These are phyloP conservation scores for Tinea trinotella DNA, from an alignment of 2,888 invertebrate species.

Conservation along the genomic window DNA sequence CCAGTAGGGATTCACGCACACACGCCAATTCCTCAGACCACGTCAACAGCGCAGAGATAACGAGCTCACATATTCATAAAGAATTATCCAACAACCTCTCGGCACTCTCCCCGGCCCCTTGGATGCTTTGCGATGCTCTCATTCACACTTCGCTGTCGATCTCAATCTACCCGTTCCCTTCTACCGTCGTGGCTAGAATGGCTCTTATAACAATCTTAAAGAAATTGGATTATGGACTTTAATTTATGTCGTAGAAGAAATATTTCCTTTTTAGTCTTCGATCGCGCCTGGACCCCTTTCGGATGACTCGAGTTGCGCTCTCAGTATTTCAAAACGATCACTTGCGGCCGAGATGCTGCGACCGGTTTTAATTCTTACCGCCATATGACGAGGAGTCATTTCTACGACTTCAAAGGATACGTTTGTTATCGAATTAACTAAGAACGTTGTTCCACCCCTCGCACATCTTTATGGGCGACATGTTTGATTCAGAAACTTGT, in stretches of 20 bases:
- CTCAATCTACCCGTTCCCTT: slow-evolving; percentile 66
- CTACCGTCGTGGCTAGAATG: slow-evolving; percentile 53
- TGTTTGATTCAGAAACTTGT: slow-evolving; percentile 72
- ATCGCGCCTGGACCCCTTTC: slow-evolving; percentile 64
- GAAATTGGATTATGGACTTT: slow-evolving; percentile 67
- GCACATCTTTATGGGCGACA: slow-evolving; percentile 72
- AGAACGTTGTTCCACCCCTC: slow-evolving; percentile 60
- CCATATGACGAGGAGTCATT: slow-evolving; percentile 59
- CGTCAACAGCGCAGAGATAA: slow-evolving; percentile 62
- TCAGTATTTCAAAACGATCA: slow-evolving; percentile 61
- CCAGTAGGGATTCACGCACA: slow-evolving; percentile 29
- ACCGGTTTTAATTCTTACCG: slow-evolving; percentile 70
- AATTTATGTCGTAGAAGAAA: slow-evolving; percentile 68
- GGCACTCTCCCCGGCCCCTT: slow-evolving; percentile 42
- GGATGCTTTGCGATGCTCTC: slow-evolving; percentile 62
- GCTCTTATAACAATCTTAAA: slow-evolving; percentile 38
- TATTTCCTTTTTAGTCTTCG: slow-evolving; percentile 60
- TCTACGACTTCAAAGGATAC: slow-evolving; percentile 44
- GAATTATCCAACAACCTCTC: slow-evolving; percentile 62
- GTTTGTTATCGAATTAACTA: slow-evolving; percentile 60
- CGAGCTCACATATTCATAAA: slow-evolving; percentile 73
- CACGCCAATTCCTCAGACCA: slow-evolving; percentile 41
- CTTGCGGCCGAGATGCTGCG: slow-evolving; percentile 49
- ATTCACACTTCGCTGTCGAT: slow-evolving; percentile 66
- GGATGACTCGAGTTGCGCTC: slow-evolving; percentile 40